These are phyloP conservation scores for Petrocephalus sullivani DNA, from an alignment of 2,797 vertebrate genomes.

Conservation along the genomic window DNA sequence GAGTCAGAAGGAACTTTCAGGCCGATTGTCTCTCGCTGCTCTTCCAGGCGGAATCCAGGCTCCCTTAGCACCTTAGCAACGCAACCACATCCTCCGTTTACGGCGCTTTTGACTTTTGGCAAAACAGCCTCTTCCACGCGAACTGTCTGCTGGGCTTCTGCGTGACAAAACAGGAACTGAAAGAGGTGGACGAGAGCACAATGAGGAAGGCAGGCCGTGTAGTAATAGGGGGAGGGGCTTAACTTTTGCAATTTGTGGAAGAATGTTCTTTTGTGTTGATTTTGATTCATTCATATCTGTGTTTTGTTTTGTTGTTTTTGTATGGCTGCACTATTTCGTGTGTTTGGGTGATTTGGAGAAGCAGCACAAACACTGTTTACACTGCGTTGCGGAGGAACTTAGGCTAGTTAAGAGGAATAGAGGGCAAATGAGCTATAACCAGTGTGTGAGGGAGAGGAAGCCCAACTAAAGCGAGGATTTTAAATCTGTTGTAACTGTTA, in stretches of 20 bases:
- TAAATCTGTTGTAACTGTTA: background rate
- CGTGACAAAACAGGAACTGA: constrained; percentile 62
- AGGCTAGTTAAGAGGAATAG: background rate
- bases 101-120: background rate
- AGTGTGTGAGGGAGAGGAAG: background rate
- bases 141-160: constrained; percentile 13
- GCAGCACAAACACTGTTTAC: background rate
- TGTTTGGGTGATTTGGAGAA: background rate
- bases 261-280: constrained; percentile 11
- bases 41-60: constrained; percentile 28
- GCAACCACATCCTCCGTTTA: constrained; percentile 54
- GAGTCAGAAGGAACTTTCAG: constrained; percentile 23
- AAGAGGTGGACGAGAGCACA: constrained; percentile 49
- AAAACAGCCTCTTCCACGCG: constrained; percentile 15
- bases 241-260: constrained; percentile 3
- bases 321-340: background rate
- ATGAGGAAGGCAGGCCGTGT: constrained; percentile 44
- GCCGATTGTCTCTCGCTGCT: background rate
- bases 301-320: background rate
- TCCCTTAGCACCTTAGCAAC: background rate
- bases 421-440: background rate
- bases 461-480: background rate
- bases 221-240: constrained; percentile 24
- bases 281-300: constrained; percentile 16
- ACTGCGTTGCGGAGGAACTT: background rate